A percentile compares a stretch with the other conserved stretches of the same genome.
These are phyloP conservation scores for Saxidomus purpurata DNA, from an alignment of 1,140 invertebrate species.

Conservation along the genomic window DNA sequence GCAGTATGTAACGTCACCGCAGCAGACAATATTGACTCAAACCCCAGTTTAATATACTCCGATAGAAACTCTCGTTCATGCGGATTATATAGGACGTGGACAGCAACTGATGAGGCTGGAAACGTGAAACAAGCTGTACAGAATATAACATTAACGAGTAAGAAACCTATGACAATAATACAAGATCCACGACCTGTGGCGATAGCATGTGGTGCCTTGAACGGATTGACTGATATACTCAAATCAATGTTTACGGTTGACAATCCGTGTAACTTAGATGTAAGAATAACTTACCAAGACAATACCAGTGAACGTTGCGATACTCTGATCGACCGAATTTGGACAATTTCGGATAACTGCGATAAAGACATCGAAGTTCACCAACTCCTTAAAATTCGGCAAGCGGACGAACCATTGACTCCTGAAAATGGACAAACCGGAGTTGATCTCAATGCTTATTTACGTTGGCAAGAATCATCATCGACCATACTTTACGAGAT, in stretches of 20 bases:
- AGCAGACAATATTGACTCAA: background rate
- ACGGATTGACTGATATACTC: background rate
- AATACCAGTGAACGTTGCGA: background rate
- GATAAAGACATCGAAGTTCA: background rate
- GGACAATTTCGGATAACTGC: conserved; percentile 27
- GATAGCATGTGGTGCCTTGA: conserved; percentile 2
- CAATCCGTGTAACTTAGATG: background rate
- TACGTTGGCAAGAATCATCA: background rate
- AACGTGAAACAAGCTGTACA: background rate
- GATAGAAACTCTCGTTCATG: background rate
- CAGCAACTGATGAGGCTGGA: background rate
- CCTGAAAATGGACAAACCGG: conserved; percentile 19
- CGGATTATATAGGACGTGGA: conserved; percentile 6
- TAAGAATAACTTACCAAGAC: background rate
- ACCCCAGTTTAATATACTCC: background rate
- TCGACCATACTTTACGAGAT: background rate
- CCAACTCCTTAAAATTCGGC: background rate
- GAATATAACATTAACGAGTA: background rate
- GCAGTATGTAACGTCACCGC: background rate
- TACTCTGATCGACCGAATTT: background rate
- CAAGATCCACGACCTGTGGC: background rate
- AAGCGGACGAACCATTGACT: background rate
- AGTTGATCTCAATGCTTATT: background rate
- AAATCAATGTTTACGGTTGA: conserved; percentile 22
- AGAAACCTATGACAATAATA: background rate